These are phyloP conservation scores for Parazoanthus darwini DNA, from an alignment of 92 coral and sea anemone genomes.

Conservation along the genomic window DNA sequence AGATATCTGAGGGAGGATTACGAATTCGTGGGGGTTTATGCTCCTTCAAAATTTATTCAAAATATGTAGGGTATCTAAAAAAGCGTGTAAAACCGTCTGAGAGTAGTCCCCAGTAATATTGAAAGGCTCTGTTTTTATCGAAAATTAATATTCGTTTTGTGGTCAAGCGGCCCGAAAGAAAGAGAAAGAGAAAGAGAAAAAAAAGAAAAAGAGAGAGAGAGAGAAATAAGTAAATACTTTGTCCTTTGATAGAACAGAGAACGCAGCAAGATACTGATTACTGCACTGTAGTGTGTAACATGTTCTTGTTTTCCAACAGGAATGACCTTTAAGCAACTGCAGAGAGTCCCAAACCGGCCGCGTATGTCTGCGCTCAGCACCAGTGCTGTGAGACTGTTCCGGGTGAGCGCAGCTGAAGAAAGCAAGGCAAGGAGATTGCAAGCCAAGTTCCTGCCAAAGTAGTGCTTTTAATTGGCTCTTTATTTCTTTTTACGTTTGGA, in stretches of 20 bases:
- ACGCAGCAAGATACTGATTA: not conserved
- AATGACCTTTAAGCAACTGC: constrained; percentile 10
- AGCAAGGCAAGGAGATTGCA: constrained; percentile 42
- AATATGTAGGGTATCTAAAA: too few species aligned
- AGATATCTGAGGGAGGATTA: too few species aligned
- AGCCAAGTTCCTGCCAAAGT: constrained; percentile 3
- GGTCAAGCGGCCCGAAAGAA: too few species aligned
- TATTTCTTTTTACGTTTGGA: too few species aligned
- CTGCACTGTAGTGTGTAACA: too few species aligned
- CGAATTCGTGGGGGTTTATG: too few species aligned
- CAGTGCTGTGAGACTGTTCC: constrained; percentile 53
- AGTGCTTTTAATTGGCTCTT: too few species aligned
- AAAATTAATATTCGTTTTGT: too few species aligned
- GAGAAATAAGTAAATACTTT: not conserved
- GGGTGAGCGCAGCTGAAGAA: constrained; percentile 44
- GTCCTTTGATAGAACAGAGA: not conserved
- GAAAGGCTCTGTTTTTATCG: too few species aligned
- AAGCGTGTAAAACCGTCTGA: not conserved
- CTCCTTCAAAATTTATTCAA: too few species aligned
- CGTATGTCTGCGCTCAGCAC: constrained; percentile 33
- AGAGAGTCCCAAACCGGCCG: constrained; percentile 29
- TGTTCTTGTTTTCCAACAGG: not conserved
- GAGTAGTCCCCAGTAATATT: not conserved
- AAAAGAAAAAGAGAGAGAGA: too few species aligned
- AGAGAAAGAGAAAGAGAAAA: too few species aligned